Percentiles rank a stretch among this genome's conserved stretches.
Evolutionary conservation across 2,888 invertebrate genomes (phyloP).

Genomic region (Caenorhabditis becei): DNA sequence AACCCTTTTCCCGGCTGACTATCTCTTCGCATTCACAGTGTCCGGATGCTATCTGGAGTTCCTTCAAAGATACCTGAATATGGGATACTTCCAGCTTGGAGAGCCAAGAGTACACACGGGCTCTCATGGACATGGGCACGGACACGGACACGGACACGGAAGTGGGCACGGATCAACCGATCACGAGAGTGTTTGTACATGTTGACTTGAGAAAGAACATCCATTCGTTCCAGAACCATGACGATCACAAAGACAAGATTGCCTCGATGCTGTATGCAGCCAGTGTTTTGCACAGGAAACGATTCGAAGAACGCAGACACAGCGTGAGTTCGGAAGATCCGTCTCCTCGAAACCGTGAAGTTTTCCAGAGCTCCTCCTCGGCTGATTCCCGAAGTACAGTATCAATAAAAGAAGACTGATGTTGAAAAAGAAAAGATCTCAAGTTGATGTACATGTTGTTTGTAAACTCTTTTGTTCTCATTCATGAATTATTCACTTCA

Average conservation of each 20-base stretch:
- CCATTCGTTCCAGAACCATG: conserved; percentile 17
- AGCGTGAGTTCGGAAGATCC: conserved; percentile 20
- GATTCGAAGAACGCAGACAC: conserved; percentile 42
- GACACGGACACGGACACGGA: conserved; percentile 50
- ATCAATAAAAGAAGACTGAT: conserved; percentile 42
- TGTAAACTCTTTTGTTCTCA: not conserved
- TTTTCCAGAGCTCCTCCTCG: conserved; percentile 17
- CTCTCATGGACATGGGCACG: conserved; percentile 45
- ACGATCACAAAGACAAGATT: conserved; percentile 33
- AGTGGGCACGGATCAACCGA: conserved; percentile 19
- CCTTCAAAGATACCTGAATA: conserved; percentile 77
- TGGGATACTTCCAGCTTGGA: conserved; percentile 80
- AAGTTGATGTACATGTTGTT: conserved; percentile 14
- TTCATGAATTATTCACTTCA: conserved; percentile 17
- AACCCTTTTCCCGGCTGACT: conserved; percentile 80
- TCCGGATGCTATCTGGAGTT: conserved; percentile 80
- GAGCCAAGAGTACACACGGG: conserved; percentile 61
- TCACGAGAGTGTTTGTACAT: not conserved
- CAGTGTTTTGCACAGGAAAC: conserved; percentile 55
- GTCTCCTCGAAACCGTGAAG: not conserved
- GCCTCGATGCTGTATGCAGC: conserved; percentile 58
- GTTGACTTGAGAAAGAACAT: conserved; percentile 1
- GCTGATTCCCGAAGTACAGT: conserved; percentile 32
- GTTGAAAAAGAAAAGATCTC: conserved; percentile 24
- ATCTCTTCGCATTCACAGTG: conserved; percentile 79